A percentile compares a stretch with the other conserved stretches of the same genome.
These are phyloP conservation scores for Perdix hodgsoniae DNA, from an alignment of 2,797 vertebrate genomes.

Conservation along the genomic window DNA sequence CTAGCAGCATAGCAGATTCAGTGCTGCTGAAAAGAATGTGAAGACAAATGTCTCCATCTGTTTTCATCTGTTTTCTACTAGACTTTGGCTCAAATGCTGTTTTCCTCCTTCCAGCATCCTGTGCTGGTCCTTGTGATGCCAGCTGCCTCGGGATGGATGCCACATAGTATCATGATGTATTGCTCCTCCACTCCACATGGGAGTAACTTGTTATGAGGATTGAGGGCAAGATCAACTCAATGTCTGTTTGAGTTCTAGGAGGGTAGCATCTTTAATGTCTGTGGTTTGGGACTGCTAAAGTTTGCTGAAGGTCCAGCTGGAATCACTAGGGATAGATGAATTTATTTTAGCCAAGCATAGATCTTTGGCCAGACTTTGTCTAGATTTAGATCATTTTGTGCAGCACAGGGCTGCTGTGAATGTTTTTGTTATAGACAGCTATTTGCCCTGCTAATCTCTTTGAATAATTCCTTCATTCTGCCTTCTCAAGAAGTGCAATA, in stretches of 20 bases:
- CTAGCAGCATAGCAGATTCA: not conserved
- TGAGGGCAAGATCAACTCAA: not conserved
- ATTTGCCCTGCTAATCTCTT: not conserved
- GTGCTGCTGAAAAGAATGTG: not conserved
- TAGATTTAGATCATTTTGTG: not conserved
- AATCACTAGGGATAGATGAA: not conserved
- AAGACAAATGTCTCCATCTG: not conserved
- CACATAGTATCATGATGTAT: not conserved
- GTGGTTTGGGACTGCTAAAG: not conserved
- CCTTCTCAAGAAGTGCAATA: constrained; percentile 3
- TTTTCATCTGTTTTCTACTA: not conserved
- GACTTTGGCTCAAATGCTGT: not conserved
- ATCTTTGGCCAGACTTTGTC: not conserved
- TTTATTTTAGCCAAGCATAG: not conserved
- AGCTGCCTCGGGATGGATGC: not conserved
- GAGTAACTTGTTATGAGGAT: constrained; percentile 39
- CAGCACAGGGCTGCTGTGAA: not conserved
- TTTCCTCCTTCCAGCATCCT: not conserved
- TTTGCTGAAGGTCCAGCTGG: not conserved
- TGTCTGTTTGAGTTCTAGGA: not conserved
- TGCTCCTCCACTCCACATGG: not conserved
- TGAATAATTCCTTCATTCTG: not conserved
- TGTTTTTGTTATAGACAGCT: not conserved
- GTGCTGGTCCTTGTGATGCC: not conserved
- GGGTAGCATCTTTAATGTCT: not conserved